Conservation (phyloP, 1,140 invertebrate genomes). For the Drosophila erecta region DNA sequence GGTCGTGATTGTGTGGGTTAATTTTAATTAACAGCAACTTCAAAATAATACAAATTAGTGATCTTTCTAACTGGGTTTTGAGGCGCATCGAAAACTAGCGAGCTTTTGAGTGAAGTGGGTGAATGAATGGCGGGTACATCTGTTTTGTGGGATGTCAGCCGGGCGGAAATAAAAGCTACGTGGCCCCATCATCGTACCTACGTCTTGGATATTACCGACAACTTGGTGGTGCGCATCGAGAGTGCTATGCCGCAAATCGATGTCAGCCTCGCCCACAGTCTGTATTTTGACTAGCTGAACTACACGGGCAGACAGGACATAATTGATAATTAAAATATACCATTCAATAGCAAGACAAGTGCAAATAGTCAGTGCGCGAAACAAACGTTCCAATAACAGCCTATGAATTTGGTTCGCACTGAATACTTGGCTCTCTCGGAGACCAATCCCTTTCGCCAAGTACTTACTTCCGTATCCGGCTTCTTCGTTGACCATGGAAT, state of each 20-base stretch:
- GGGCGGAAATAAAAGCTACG: slow-evolving; percentile 25
- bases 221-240: slow-evolving; percentile 54
- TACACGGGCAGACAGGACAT: slow-evolving; percentile 63
- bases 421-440: slow-evolving; percentile 31
- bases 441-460: not conserved
- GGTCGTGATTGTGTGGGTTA: slow-evolving; percentile 14
- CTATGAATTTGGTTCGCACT: slow-evolving; percentile 33
- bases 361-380: slow-evolving; percentile 43
- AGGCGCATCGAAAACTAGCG: slow-evolving; percentile 26
- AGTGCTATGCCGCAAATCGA: slow-evolving; percentile 61
- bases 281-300: slow-evolving; percentile 83
- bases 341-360: slow-evolving; percentile 23
- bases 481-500: slow-evolving; percentile 84
- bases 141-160: slow-evolving; percentile 32
- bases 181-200: slow-evolving; percentile 62
- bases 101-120: slow-evolving; percentile 23
- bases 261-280: slow-evolving; percentile 68
- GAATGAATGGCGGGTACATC: slow-evolving; percentile 34
- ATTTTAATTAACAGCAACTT: slow-evolving; percentile 17
- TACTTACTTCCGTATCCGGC: slow-evolving; percentile 83
- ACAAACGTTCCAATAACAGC: slow-evolving; percentile 21
- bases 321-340: slow-evolving; percentile 38
- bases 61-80: slow-evolving; percentile 3
- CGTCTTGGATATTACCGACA: slow-evolving; percentile 63
- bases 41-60: slow-evolving; percentile 25